A percentile compares a stretch with the other conserved stretches of the same genome.
phyloP scores from a whole-genome alignment of 2,113 vertebrate genomes.

The Lepisosteus osseus region DNA sequence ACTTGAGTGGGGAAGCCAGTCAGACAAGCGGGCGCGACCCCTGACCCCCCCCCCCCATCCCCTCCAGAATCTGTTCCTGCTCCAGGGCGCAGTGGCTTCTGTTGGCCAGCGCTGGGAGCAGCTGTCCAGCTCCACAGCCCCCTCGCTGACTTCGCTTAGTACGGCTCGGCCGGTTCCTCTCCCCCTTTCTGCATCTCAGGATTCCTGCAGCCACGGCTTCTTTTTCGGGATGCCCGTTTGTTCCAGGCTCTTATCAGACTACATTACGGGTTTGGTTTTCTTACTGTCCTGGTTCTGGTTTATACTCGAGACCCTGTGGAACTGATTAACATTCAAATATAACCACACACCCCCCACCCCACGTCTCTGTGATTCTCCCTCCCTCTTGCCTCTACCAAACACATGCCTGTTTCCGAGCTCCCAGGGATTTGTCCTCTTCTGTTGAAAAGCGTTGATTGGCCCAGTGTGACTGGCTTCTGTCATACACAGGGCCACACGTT shows the following conservation, averaged over 20 bases:
- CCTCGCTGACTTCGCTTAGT: neutral
- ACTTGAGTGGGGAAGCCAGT: too few species aligned
- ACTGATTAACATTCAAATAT: neutral
- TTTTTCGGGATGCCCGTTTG: neutral
- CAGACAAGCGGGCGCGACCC: neutral
- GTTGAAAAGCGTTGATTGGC: slow-evolving; percentile 7
- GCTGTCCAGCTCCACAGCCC: neutral
- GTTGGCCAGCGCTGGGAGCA: too few species aligned
- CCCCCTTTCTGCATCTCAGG: too few species aligned
- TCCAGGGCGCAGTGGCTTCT: too few species aligned
- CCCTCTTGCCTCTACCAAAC: neutral
- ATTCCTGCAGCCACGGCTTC: neutral
- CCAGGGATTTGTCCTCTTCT: neutral
- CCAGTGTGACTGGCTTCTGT: neutral
- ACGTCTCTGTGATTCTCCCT: neutral
- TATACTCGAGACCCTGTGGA: neutral
- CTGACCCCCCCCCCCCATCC: neutral
- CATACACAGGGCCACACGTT: neutral
- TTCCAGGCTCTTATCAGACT: neutral
- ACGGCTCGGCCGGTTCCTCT: neutral
- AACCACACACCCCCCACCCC: neutral
- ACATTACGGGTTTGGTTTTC: neutral
- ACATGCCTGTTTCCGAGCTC: neutral
- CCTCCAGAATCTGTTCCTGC: too few species aligned
- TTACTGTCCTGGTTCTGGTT: neutral